phyloP scores from a whole-genome alignment of 2,888 invertebrate species.

The Diaperis boleti region DNA sequence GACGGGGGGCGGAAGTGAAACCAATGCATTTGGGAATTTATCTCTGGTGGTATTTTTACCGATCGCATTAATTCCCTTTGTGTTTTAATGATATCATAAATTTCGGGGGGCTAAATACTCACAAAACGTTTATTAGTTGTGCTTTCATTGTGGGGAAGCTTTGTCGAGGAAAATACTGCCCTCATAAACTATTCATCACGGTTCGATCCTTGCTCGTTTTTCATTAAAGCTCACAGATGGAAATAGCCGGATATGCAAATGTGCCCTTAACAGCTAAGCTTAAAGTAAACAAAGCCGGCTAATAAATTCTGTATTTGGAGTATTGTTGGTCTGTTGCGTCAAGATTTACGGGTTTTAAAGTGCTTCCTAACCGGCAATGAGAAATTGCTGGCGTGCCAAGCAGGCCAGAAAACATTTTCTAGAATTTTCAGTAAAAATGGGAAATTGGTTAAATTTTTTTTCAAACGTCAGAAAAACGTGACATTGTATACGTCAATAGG shows the following conservation, averaged over 20 bases:
- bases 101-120: constrained; percentile 13
- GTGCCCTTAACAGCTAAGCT: constrained; percentile 2
- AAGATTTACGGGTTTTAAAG: constrained; percentile 12
- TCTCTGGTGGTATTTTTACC: constrained; percentile 21
- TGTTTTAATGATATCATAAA: constrained; percentile 34
- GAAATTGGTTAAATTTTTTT: too few relatives aligned
- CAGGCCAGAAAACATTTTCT: too few relatives aligned
- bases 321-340: constrained; percentile 2
- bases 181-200: constrained; percentile 26
- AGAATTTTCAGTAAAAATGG: too few relatives aligned
- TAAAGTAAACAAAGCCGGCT: constrained; percentile 15
- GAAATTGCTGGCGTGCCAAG: background rate
- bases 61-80: constrained; percentile 28
- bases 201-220: constrained; percentile 18
- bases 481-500: too few relatives aligned
- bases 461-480: too few relatives aligned
- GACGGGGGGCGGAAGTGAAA: constrained; percentile 29
- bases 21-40: constrained; percentile 39
- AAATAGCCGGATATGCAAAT: constrained; percentile 21
- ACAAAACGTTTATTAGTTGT: constrained; percentile 34
- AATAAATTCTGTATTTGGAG: constrained; percentile 12
- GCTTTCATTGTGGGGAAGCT: constrained; percentile 13
- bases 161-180: constrained; percentile 10
- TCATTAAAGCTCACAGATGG: constrained; percentile 11
- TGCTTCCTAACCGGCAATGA: background rate